phyloP scores from a whole-genome alignment of 1,140 invertebrate species.

The Maconellicoccus hirsutus region DNA sequence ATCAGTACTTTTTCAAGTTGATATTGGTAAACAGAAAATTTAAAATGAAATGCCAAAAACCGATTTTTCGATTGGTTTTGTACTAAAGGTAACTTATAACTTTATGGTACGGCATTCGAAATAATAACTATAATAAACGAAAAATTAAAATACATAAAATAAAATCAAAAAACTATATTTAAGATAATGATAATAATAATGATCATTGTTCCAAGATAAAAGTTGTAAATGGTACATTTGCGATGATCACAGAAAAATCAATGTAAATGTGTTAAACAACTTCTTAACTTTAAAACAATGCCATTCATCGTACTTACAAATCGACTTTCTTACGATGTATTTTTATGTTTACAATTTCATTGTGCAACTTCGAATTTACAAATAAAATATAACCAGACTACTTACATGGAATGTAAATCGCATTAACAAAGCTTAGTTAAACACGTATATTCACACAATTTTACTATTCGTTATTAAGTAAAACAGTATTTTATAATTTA shows the following conservation, averaged over 20 bases:
- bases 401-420: background rate
- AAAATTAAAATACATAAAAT: slow-evolving; percentile 13
- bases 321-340: background rate
- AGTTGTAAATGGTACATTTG: slow-evolving; percentile 10
- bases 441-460: background rate
- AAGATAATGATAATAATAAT: background rate
- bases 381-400: background rate
- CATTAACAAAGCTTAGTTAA: background rate
- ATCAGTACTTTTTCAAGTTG: background rate
- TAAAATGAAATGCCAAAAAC: background rate
- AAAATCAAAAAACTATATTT: background rate
- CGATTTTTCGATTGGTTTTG: background rate
- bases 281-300: slow-evolving; percentile 1
- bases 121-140: background rate
- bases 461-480: slow-evolving; percentile 10
- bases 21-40: background rate
- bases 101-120: slow-evolving; percentile 17
- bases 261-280: slow-evolving; percentile 1
- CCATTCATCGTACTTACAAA: background rate
- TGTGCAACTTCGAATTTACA: background rate
- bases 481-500: background rate
- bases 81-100: slow-evolving; percentile 4
- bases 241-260: slow-evolving; percentile 5
- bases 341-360: slow-evolving; percentile 8
- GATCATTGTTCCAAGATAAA: background rate